Evolutionary conservation across 2,113 vertebrate species (phyloP), one percentile per base, ranked within the genome.

Genomic region (Thunnus maccoyii): DNA sequence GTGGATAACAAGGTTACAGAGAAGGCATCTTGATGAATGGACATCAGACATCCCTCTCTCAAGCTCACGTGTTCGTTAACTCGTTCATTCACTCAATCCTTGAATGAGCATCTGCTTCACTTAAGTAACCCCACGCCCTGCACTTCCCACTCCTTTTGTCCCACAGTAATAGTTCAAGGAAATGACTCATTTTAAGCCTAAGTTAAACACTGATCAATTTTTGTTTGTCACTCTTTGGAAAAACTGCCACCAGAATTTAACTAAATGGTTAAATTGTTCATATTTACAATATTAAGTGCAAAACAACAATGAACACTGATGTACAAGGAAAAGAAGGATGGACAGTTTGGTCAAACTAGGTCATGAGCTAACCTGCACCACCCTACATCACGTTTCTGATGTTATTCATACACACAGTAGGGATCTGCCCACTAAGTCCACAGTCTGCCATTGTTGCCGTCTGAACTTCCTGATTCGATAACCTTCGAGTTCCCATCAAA

Each of bases 1-100:
- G 36, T 67, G 67, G 89, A 92, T 89, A 93, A 94, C 63, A 86
- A 51, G 71, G 67, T 84, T 87, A 84, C 20, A 80, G 50, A 64
- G 46, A 78, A 55, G 72, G 20, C n/a, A 76, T 79, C 65, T 20
- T 47, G 60, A 76, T 78, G 70, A 85, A 41, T 80, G 58, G 69
- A 76, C 75, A 78, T 63, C 51, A 61, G 36, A 47, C 46, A 57
- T 50, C 41, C 20, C 46, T 46, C 63, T 51, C 48, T 67, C 17
- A 20, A 55, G 58, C 55, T 75, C 63, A 74, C 27, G 1, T 64
- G 52, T 48, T 41, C n/a, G 47, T 80, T 63, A 68, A 51, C 20
- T 57, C 10, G 18, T 20, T 79, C 72, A 72, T 80, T 88, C 61
- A 85, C 56, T 62, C 60, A 76, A 57, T 77, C 17, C 74, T 44